Percentiles rank a stretch among this genome's conserved stretches.
Conservation (phyloP, 1,140 invertebrate species). For the Parasteatoda tepidariorum region DNA sequence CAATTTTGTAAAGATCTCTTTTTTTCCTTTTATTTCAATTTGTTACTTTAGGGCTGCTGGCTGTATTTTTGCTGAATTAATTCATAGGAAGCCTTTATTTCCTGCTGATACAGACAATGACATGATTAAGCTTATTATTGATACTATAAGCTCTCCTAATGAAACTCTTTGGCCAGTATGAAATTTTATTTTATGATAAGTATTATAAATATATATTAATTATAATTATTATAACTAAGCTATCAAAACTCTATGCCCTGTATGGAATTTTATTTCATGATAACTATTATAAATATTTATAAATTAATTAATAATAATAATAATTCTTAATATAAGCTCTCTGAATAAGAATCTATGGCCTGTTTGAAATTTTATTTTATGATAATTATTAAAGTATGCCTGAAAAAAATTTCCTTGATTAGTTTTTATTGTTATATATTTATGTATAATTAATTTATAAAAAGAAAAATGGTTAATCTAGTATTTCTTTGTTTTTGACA, state of each 20-base stretch:
- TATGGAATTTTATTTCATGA: not conserved
- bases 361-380: not conserved
- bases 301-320: not conserved
- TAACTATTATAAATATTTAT: not conserved
- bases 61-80: slow-evolving; percentile 13
- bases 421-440: not conserved
- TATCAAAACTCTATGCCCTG: not conserved
- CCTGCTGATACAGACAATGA: not conserved
- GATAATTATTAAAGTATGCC: not conserved
- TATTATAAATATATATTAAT: not conserved
- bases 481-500: not conserved
- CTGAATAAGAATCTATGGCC: not conserved
- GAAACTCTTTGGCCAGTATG: slow-evolving; percentile 8
- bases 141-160: slow-evolving; percentile 2
- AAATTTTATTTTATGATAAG: not conserved
- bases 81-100: not conserved
- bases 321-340: not conserved
- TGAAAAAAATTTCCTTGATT: not conserved
- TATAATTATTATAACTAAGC: not conserved
- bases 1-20: not conserved
- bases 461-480: not conserved
- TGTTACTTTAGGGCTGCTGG: slow-evolving; percentile 17
- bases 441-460: not conserved
- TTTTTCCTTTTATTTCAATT: not conserved
- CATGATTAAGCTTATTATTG: not conserved